Evolutionary conservation across 2,113 vertebrate genomes (phyloP), one percentile per base, ranked within the genome.

Genomic region (Bubo blakistoni): DNA sequence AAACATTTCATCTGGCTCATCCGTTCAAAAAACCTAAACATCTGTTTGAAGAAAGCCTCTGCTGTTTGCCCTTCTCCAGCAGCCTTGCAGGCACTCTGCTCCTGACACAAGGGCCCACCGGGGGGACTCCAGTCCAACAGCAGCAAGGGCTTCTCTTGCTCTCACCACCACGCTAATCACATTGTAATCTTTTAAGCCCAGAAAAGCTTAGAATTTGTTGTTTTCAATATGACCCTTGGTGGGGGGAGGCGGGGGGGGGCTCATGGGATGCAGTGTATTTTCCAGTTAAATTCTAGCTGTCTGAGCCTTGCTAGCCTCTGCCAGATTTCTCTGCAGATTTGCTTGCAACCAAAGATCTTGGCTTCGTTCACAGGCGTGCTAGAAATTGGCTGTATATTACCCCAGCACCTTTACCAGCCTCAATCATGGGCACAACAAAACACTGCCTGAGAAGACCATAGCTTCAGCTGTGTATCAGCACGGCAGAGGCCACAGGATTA

Each of bases 131-230:
- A 3, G 24, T 63, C 85, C 86, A 73, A 49, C 66, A 65, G 74
- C 89, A 85, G 40, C 0, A 0, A 87, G 70, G 70, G 74, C 58
- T 94, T 65, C 87, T 87, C 78, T 69, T 82, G 70, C 87, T 87
- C 87, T 94, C 66, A 29, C 52, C 44, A 47, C 57, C 57, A 72
- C 57, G 21, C 27, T 91, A 82, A 97, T 94, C 87, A 89, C 84
- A 44, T 36, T 65, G 70, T 91, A 95, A 96, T 93, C 90, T 96
- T 70, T 96, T 93, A 96, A 96, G 78, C 57, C 44, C 30, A 21
- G 78, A 84, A 95, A 65, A 87, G 93, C 87, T 94, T 84, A 72
- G 55, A 71, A 52, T 84, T 73, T 81, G 65, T 94, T 92, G 84
- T 91, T 95, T 92, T 67, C 86, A 85, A 8, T 40, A 88, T 76